phyloP scores from a whole-genome alignment of 2,888 invertebrate genomes.

The Nomada lathburiana region DNA sequence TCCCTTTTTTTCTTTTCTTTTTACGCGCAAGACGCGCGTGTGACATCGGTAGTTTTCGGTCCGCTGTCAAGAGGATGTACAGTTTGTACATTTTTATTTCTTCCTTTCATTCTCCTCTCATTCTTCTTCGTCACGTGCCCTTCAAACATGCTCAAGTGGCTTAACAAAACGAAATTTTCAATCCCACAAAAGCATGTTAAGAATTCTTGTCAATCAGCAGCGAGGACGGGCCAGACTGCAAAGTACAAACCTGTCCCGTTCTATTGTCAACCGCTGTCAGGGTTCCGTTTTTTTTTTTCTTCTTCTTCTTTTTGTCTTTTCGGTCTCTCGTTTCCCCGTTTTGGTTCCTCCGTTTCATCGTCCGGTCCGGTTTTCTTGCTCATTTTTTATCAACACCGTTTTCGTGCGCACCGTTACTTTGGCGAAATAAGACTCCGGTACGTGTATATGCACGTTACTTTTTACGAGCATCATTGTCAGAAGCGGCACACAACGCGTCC shows the following conservation, averaged over 20 bases:
- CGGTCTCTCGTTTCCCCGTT: background rate
- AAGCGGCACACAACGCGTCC: background rate
- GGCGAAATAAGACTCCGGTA: slow-evolving; percentile 50
- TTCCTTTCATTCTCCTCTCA: too few species aligned
- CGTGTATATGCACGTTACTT: slow-evolving; percentile 9
- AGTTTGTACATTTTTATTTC: background rate
- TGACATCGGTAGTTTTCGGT: background rate
- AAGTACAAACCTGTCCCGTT: slow-evolving; percentile 27
- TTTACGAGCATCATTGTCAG: slow-evolving; percentile 32
- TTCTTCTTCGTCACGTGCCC: background rate
- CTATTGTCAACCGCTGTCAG: slow-evolving; percentile 32
- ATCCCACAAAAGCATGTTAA: slow-evolving; percentile 14
- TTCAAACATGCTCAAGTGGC: background rate
- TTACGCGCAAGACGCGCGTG: background rate
- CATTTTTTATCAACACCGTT: slow-evolving; percentile 12
- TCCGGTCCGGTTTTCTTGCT: slow-evolving; percentile 5
- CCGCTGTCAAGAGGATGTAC: background rate
- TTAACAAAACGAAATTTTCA: slow-evolving; percentile 17
- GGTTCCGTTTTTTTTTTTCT: background rate
- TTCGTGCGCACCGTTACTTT: slow-evolving; percentile 54
- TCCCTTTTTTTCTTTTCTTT: background rate
- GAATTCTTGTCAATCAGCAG: slow-evolving; percentile 32
- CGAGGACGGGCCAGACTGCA: slow-evolving; percentile 37
- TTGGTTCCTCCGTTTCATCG: background rate
- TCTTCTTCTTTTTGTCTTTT: background rate